A percentile compares a stretch with the other conserved stretches of the same genome.
These are phyloP conservation scores for Ormyrus labotus DNA, from an alignment of 2,888 invertebrate genomes.

Conservation along the genomic window DNA sequence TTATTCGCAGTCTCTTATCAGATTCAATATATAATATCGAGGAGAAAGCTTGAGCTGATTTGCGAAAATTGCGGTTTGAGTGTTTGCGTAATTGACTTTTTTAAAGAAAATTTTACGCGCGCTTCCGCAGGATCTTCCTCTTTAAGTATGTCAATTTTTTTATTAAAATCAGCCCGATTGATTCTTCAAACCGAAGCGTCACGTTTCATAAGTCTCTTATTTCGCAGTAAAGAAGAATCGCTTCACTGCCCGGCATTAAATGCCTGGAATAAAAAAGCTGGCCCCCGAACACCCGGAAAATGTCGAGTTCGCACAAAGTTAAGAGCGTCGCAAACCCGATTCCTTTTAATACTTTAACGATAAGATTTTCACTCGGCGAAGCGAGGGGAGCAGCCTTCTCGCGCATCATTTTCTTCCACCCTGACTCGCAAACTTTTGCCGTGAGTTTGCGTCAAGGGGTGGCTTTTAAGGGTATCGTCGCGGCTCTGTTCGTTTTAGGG, in stretches of 20 bases:
- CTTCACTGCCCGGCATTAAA: not conserved
- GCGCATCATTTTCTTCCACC: constrained; percentile 31
- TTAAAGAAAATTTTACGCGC: too few species aligned
- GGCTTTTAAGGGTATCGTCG: constrained; percentile 8
- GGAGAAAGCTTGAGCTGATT: too few species aligned
- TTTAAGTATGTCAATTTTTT: too few species aligned
- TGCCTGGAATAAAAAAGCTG: not conserved
- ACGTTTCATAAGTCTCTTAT: not conserved
- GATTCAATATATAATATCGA: too few species aligned
- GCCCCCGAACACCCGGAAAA: not conserved
- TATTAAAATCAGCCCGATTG: too few species aligned
- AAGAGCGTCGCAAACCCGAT: constrained; percentile 42
- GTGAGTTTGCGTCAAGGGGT: constrained; percentile 36
- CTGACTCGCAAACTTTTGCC: constrained; percentile 28
- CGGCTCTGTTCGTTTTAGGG: not conserved
- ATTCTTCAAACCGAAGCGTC: too few species aligned
- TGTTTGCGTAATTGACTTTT: too few species aligned
- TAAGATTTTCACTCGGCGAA: constrained; percentile 41
- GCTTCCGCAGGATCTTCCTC: too few species aligned
- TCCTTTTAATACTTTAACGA: constrained; percentile 42
- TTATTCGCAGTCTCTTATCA: not conserved
- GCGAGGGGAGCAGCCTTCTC: not conserved
- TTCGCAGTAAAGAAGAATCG: not conserved
- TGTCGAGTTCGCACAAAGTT: constrained; percentile 45
- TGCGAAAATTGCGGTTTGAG: too few species aligned